Conservation (phyloP, 2,797 vertebrate species). For the Centropyge bicolor region DNA sequence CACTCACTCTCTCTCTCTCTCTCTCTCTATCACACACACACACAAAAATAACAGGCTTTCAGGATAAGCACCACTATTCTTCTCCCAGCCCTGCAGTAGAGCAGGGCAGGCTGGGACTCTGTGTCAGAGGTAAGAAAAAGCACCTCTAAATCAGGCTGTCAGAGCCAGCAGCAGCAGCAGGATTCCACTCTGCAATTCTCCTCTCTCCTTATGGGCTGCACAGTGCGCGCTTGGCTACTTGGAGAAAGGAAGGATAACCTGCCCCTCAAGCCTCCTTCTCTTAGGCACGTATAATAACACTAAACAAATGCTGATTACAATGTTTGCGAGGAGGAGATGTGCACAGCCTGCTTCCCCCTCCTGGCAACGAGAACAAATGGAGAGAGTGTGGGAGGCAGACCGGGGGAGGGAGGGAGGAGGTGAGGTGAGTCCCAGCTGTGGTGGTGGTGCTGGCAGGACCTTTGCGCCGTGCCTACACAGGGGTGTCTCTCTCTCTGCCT, state of each 20-base stretch:
- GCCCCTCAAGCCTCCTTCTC: conserved; percentile 56
- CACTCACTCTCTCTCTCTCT: neutral
- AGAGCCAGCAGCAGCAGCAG: conserved; percentile 58
- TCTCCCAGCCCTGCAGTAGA: conserved; percentile 65
- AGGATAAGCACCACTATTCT: conserved; percentile 76
- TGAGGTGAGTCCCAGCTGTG: conserved; percentile 85
- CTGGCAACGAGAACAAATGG: conserved; percentile 77
- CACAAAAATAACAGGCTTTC: conserved; percentile 79
- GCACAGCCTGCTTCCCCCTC: conserved; percentile 64
- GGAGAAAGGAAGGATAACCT: conserved; percentile 54
- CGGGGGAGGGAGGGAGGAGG: conserved; percentile 5
- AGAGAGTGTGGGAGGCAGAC: conserved; percentile 58
- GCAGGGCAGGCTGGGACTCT: conserved; percentile 65
- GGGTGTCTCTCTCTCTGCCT: conserved; percentile 74
- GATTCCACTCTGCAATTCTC: conserved; percentile 56
- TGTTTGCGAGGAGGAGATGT: conserved; percentile 66
- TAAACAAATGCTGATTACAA: conserved; percentile 83
- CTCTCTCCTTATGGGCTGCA: conserved; percentile 57
- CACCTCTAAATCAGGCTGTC: conserved; percentile 76
- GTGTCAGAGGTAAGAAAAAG: conserved; percentile 77
- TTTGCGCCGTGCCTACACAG: conserved; percentile 78
- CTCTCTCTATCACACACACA: conserved; percentile 39
- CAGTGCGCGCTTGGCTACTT: conserved; percentile 53
- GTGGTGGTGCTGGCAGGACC: conserved; percentile 82
- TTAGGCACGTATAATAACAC: conserved; percentile 76